Evolutionary conservation across 2,888 invertebrate species (phyloP), one percentile per base, ranked within the genome.

Genomic region (Camptogramma bilineatum): DNA sequence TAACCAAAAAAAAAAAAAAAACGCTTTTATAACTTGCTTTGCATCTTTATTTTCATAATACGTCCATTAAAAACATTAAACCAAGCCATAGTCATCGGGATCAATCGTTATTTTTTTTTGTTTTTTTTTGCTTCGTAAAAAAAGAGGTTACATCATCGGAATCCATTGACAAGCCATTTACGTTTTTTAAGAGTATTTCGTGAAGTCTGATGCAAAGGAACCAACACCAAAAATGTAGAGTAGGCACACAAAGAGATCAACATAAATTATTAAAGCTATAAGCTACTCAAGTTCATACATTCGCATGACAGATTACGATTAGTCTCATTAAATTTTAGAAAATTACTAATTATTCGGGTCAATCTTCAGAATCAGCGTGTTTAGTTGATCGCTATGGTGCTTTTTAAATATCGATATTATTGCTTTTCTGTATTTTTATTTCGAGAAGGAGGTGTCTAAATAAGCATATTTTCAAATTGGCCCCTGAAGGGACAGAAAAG

Each of bases 21-120:
- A 61, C n/a, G 55, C 53, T 18, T 18, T 16, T 5, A 34, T 62
- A 54, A 39, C 47, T 52, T 61, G 66, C 61, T 55, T 44, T 39
- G 34, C 58, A 52, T 34, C 50, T 48, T 67, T 66, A 71, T 60
- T 73, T 74, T 63, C 70, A 71, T 74, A 72, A 69, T 77, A 1
- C 9, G 4, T 16, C n/a, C 34, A 48, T 48, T 5, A 47, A 47
- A 77, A 51, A 78, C 73, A 78, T 71, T 83, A 71, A 68, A 71
- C 69, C 69, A 76, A 75, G 85, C 87, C 80, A 68, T 70, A 70
- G 90, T 90, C 87, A 83, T 88, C 74, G 87, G 83, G 83, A 77
- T 90, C 88, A 50, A 72, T 80, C 77, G 79, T 82, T n/a, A n/a
- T 62, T 81, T 85, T 84, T 79, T 78, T 64, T 71, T 68, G 78